Percentiles rank a stretch among this genome's conserved stretches.
Conservation (phyloP, 1,140 invertebrate genomes). For the Lasaia peninsularis region DNA sequence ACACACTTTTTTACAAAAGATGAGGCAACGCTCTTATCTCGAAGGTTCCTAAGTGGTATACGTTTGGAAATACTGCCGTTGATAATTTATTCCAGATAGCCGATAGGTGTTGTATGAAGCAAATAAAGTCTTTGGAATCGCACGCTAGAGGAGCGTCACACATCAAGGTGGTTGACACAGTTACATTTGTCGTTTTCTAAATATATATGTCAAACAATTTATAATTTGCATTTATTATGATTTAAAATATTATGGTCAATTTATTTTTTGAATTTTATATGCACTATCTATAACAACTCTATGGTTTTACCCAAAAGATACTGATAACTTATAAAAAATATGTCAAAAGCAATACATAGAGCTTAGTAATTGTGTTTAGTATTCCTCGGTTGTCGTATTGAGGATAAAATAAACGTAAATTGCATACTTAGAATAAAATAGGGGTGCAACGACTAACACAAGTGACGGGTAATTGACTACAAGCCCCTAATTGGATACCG, state of each 20-base stretch:
- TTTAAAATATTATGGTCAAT: not conserved
- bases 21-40: too few species aligned
- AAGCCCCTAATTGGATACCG: constrained; percentile 38
- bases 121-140: too few species aligned
- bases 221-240: too few species aligned
- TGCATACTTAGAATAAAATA: constrained; percentile 9
- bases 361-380: constrained; percentile 2
- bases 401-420: constrained; percentile 6
- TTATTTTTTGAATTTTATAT: not conserved
- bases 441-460: constrained; percentile 25
- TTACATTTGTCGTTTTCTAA: too few species aligned
- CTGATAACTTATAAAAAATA: not conserved
- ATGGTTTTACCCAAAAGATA: not conserved
- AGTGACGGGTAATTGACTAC: constrained; percentile 39
- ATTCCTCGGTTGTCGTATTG: constrained; percentile 3
- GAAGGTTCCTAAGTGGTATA: too few species aligned
- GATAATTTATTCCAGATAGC: too few species aligned
- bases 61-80: too few species aligned
- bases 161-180: too few species aligned
- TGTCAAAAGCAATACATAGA: constrained; percentile 5
- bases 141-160: too few species aligned
- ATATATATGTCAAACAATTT: too few species aligned
- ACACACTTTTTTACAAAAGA: too few species aligned
- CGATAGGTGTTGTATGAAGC: too few species aligned
- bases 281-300: not conserved